Evolutionary conservation across 2,888 invertebrate genomes (phyloP).

Genomic region (Gryllus longicercus): DNA sequence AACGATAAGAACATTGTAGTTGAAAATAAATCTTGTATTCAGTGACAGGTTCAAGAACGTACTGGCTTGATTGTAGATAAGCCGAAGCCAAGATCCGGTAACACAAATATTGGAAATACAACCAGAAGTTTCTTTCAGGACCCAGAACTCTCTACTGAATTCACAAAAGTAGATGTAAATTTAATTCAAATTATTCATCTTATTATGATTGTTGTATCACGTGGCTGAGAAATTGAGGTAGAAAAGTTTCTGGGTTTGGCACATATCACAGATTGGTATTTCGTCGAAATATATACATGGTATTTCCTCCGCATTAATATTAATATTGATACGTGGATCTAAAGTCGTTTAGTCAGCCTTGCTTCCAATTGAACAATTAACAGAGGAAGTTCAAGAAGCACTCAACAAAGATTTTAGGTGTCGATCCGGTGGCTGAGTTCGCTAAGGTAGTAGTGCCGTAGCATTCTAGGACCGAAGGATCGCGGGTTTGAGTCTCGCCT

Average conservation of each 20-base stretch:
- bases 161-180: background rate
- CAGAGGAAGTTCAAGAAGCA: no score
- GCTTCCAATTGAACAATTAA: no score
- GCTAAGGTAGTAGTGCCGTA: no score
- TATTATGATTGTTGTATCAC: background rate
- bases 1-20: background rate
- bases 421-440: no score
- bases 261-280: background rate
- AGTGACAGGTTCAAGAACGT: no score
- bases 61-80: background rate
- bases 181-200: background rate
- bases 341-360: background rate
- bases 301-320: background rate
- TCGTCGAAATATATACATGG: no score
- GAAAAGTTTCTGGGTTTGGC: background rate
- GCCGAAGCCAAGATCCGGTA: background rate
- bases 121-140: background rate
- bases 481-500: no score
- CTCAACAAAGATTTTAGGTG: no score
- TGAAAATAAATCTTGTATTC: background rate
- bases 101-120: background rate
- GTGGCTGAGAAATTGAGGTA: background rate
- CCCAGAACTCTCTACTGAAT: background rate
- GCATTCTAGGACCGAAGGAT: no score
- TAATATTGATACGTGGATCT: background rate